Evolutionary conservation across 2,888 invertebrate genomes (phyloP), one percentile per base, ranked within the genome.

Genomic region (Agelastica alni): DNA sequence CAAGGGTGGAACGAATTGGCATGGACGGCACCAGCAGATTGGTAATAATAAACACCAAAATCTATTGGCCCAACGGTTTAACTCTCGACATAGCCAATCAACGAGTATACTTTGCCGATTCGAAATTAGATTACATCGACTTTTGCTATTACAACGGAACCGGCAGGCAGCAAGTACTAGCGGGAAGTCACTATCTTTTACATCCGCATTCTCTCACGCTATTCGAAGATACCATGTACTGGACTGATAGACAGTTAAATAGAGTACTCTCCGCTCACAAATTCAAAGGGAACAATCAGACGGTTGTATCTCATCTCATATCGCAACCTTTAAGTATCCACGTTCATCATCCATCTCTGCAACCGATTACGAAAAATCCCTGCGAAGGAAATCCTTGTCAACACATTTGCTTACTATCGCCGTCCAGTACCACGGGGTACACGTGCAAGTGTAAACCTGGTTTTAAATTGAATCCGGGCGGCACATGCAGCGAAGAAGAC

Each of bases 31-130:
- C 87, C 0, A 88, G 88, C 68, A 83, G 96, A 3, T 83, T 83
- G 12, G 86, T 87, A 0, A 94, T 97, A 44, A 90, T 97, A 41
- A 90, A 87, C 34, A 94, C 93, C 0, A 96, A 96, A 74, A 93
- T 99, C 58, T 97, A 94, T 78, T 98, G 97, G 97, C 98, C 98
- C 0, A 98, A 97, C 72, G 97, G 97, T 0, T 79, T 99, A n/a
- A 93, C 98, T 0, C 78, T 99, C 2, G 99, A 99, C 72, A 91
- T 93, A 13, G 90, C 97, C 0, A 96, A 90, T 0, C 89, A 90
- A 70, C 79, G 97, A 42, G 87, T 99, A 0, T 99, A 99, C 77
- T 99, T 98, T 73, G 96, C 96, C 0, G 98, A 99, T 76, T 95
- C 95, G 0, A 95, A 97, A 72, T 78, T 99, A 26, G 98, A 98